Conservation (phyloP, 2,888 invertebrate genomes). For the Synergus laeviventris region DNA sequence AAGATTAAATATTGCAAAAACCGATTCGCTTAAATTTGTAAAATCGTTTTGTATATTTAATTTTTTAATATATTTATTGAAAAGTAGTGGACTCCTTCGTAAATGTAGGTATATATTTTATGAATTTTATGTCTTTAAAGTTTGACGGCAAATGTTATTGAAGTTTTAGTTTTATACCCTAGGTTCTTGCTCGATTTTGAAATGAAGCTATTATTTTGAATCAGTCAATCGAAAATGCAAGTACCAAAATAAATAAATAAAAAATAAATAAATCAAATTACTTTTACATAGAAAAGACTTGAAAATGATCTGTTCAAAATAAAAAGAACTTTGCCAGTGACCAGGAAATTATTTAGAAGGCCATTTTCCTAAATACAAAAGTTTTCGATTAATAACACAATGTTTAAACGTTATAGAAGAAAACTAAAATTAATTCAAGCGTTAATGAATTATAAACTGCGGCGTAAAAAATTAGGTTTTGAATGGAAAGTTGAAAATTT, state of each 20-base stretch:
- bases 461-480: not conserved
- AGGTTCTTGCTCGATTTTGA: not conserved
- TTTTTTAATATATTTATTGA: too few relatives aligned
- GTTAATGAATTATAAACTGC: not conserved
- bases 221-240: not conserved
- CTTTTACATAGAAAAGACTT: not conserved
- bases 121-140: not conserved
- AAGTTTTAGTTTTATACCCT: not conserved
- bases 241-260: too few relatives aligned
- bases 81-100: not conserved
- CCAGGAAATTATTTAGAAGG: slow-evolving; percentile 3
- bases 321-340: not conserved
- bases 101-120: not conserved
- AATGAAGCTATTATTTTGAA: not conserved
- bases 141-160: not conserved
- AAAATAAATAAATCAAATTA: not conserved
- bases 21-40: not conserved
- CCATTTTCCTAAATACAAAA: slow-evolving; percentile 18
- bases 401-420: not conserved
- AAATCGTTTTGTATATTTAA: too few relatives aligned
- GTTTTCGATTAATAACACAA: not conserved
- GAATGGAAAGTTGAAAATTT: slow-evolving; percentile 34
- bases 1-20: not conserved
- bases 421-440: not conserved
- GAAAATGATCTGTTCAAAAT: not conserved